Evolutionary conservation across 2,797 vertebrate species (phyloP), one percentile per base, ranked within the genome.

Genomic region (Semaprochilodus insignis): DNA sequence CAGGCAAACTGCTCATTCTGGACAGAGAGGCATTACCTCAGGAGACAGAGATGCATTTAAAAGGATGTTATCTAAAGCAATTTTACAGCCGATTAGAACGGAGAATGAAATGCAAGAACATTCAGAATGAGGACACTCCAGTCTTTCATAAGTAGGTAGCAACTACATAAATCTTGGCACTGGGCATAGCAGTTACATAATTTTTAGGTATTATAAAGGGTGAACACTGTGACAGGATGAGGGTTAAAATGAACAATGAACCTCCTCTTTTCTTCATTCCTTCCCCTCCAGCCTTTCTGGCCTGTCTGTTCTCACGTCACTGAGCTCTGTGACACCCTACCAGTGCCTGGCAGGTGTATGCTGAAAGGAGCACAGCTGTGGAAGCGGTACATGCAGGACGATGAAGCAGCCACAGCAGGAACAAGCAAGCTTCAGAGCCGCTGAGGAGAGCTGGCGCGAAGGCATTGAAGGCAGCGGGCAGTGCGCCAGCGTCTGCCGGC

Each of bases 401-500:
- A 89, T 88, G 76, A 83, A 90, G 91, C 88, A 88, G 86, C 87
- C 86, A 94, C 89, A 93, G 92, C 94, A 95, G 89, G 90, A 90
- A 93, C 89, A 92, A 91, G 88, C 91, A 89, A 31, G 72, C 85
- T 91, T 80, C 92, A 93, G 92, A 96, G 94, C 93, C 93, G 95
- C 95, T 94, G 94, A 93, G 91, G 94, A 94, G 92, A 95, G 96
- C 94, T 96, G 96, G 95, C 88, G 86, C 93, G 83, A 84, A 88
- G 89, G 92, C 93, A 92, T 90, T 88, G 92, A 95, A 80, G 90
- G 90, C 92, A 94, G 87, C 85, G 89, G 97, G 98, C 97, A 97
- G 89, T 91, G 92, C 94, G 97, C 97, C 97, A 99, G 95, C 93
- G 90, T 87, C 83, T 93, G 94, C 74, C 91, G 95, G 95, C 96